Evolutionary conservation across 2,888 invertebrate species (phyloP), one percentile per base, ranked within the genome.

Genomic region (Tribolium freemani): DNA sequence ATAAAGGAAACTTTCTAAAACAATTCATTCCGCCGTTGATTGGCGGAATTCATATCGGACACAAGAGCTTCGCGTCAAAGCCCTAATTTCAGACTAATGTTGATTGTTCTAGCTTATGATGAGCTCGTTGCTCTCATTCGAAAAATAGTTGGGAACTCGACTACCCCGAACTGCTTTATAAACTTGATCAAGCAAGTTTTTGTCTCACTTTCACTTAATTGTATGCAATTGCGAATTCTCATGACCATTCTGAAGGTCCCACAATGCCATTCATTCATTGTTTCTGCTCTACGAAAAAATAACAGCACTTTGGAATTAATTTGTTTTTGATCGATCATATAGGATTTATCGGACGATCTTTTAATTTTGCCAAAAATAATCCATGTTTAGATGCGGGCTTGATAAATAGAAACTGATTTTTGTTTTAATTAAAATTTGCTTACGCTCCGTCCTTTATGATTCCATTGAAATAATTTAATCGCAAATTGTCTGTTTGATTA

Each of bases 401-500:
- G 38, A 38, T 38, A 38, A 38, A 38, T n/a, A 6, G 6, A 38
- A 38, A 38, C 38, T 38, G n/a, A 38, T 38, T 38, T 38, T 38
- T 38, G 38, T 38, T 38, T 38, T 56, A 56, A 56, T 56, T 56
- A 56, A 54, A 54, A 56, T 13, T 26, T 56, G 38, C 6, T 38
- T 56, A 9, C 11, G 11, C 30, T 56, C 30, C 9, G 11, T 38
- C 38, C 31, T 10, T 13, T 38, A 38, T 11, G n/a, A 56, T 20
- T 38, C n/a, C 38, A 46, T 38, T 44, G 30, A 16, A 57, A 57
- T 44, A 8, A 30, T 57, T 58, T 45, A 45, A 45, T 58, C 13
- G 44, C 38, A 58, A 56, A 56, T 56, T 56, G 56, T 38, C 30
- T 56, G 9, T 30, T 31, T 56, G 56, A 56, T 56, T 56, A 56